A percentile compares a stretch with the other conserved stretches of the same genome.
Evolutionary conservation across 2,797 vertebrate genomes (phyloP).

Genomic region (Picus viridis): DNA sequence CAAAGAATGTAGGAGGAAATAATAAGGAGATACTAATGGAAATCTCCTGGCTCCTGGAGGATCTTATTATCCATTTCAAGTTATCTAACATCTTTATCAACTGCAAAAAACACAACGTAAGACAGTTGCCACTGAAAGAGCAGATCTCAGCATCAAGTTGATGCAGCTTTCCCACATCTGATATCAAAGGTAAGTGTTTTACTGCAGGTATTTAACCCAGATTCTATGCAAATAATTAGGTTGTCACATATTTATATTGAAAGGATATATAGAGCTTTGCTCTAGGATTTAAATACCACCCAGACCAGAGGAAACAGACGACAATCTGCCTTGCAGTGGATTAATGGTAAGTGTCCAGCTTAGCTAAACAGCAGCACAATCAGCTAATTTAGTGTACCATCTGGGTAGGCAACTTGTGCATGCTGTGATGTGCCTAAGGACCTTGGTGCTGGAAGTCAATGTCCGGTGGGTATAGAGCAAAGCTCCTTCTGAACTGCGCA

Average conservation of each 20-base stretch:
- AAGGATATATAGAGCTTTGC: background rate
- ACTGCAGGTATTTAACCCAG: background rate
- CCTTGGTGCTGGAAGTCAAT: background rate
- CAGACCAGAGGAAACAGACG: background rate
- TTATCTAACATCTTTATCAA: background rate
- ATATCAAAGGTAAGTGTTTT: background rate
- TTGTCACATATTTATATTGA: background rate
- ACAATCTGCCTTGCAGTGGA: conserved; percentile 12
- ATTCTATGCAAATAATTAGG: background rate
- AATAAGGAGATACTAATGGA: background rate
- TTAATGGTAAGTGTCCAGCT: background rate
- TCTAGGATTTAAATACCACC: background rate
- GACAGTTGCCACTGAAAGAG: background rate
- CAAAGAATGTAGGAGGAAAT: background rate
- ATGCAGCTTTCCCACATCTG: background rate
- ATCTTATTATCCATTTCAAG: background rate
- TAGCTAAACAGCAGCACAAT: background rate
- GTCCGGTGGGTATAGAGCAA: background rate
- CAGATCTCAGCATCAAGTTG: background rate
- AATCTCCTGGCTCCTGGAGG: background rate
- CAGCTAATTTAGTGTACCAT: conserved; percentile 15
- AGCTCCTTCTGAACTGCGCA: background rate
- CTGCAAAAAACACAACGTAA: background rate
- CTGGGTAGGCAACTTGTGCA: background rate
- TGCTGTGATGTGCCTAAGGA: background rate